Evolutionary conservation across 2,797 vertebrate species (phyloP).

Genomic region (Phrynocephalus vlangalii): DNA sequence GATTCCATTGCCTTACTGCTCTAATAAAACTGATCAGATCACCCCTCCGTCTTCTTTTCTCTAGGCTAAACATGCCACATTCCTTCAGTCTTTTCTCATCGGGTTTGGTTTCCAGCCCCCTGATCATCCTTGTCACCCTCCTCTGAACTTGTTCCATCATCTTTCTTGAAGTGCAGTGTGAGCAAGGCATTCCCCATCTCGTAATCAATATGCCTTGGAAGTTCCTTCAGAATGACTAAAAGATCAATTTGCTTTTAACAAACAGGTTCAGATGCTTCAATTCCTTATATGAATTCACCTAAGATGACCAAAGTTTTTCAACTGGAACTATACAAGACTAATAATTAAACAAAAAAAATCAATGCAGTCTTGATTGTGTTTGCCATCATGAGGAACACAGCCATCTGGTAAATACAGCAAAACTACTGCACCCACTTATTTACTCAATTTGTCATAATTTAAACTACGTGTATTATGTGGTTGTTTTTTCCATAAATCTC

Average conservation of each 20-base stretch:
- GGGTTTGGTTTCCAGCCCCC: too few relatives aligned
- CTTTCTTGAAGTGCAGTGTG: too few relatives aligned
- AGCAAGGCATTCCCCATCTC: too few relatives aligned
- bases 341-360: too few relatives aligned
- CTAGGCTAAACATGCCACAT: too few relatives aligned
- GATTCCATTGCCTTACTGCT: too few relatives aligned
- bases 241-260: neutral
- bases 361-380: neutral
- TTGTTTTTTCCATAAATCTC: slow-evolving; percentile 34
- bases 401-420: slow-evolving; percentile 41
- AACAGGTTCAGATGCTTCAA: neutral
- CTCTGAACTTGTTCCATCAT: too few relatives aligned
- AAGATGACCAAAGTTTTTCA: neutral
- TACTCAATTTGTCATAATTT: slow-evolving; percentile 42
- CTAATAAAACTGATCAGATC: too few relatives aligned
- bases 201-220: neutral
- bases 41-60: too few relatives aligned
- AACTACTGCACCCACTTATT: slow-evolving; percentile 25
- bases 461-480: slow-evolving; percentile 7
- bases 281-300: neutral
- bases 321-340: slow-evolving; percentile 3
- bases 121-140: too few relatives aligned
- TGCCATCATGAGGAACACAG: slow-evolving; percentile 28
- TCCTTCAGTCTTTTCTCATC: too few relatives aligned
- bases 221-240: neutral